phyloP scores from a whole-genome alignment of 2,797 vertebrate genomes.

The Scyliorhinus canicula region DNA sequence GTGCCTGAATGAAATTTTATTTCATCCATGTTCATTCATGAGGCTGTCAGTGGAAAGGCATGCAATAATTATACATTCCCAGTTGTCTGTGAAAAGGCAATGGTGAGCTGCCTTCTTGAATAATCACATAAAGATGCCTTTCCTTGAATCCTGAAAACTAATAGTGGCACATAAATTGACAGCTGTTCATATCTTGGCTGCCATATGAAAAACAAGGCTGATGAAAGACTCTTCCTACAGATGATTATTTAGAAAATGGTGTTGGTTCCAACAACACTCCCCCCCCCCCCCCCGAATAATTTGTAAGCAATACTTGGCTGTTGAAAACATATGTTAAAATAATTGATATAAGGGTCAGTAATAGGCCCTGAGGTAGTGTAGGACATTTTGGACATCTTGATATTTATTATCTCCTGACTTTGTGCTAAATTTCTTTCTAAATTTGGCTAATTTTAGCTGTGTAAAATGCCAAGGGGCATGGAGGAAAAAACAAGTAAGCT shows the following conservation, averaged over 20 bases:
- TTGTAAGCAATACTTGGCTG: neutral
- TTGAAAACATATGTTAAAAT: neutral
- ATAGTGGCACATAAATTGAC: neutral
- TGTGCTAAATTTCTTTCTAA: neutral
- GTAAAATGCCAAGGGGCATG: neutral
- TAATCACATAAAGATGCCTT: neutral
- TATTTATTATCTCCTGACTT: neutral
- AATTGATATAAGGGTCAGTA: neutral
- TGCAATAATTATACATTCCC: neutral
- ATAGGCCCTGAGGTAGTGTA: neutral
- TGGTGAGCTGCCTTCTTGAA: neutral
- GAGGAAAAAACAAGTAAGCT: neutral
- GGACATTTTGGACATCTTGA: neutral
- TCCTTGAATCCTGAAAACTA: neutral
- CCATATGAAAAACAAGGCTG: neutral
- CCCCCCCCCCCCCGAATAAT: neutral
- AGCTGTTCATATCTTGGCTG: neutral
- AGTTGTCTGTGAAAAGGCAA: neutral
- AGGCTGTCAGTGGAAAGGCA: neutral
- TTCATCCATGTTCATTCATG: neutral
- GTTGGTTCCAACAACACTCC: neutral
- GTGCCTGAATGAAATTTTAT: neutral
- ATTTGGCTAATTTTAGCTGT: neutral
- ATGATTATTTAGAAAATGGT: neutral
- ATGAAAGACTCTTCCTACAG: neutral